Base-by-base conservation (phyloP, 2,888 invertebrate species). In the Eilema sororculum region DNA sequence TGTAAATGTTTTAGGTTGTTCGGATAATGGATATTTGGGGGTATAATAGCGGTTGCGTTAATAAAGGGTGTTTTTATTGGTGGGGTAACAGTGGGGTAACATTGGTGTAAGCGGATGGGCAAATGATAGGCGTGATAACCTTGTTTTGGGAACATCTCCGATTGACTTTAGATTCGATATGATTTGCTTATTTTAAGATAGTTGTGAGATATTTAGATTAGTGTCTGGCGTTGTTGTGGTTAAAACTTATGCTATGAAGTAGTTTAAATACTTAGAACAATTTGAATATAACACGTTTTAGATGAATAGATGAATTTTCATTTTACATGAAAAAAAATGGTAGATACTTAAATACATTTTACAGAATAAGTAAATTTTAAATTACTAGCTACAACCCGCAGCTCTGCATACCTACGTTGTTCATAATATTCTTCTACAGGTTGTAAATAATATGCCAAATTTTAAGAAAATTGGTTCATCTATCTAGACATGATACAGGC, bases 1-100 rank as follows among this genome's bases (percentile, higher is more conserved):
- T 78, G 72, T 74, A 78, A 80, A 80, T 80, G 80, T 82, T 80
- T 74, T 67, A 69, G 72, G 68, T 77, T 75, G 76, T 74, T 78
- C 16, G 77, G 75, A 74, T 79, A 80, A 82, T 78, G 79, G 79
- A 78, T 78, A 79, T 79, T 76, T 68, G 75, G 62, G 60, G 72
- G 69, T 69, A 70, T 74, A 77, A 79, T 61, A 65, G 71, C 70
- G 79, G 79, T 81, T 77, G 46, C 70, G 66, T 69, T 71, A 81
- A 79, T 82, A 78, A 73, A 76, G 74, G 80, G 65, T 37, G 20
- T 46, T 67, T 68, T 68, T 68, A 68, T 68, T 62, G 37, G 46
- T 61, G 41, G 63, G 68, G 60, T 60, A 24, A n/a, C 59, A 13
- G 30, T 60, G 41, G 58, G 64, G 61, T 60, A 24, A n/a, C 59